phyloP scores from a whole-genome alignment of 2,888 invertebrate species.

The Nymphalis c-album region DNA sequence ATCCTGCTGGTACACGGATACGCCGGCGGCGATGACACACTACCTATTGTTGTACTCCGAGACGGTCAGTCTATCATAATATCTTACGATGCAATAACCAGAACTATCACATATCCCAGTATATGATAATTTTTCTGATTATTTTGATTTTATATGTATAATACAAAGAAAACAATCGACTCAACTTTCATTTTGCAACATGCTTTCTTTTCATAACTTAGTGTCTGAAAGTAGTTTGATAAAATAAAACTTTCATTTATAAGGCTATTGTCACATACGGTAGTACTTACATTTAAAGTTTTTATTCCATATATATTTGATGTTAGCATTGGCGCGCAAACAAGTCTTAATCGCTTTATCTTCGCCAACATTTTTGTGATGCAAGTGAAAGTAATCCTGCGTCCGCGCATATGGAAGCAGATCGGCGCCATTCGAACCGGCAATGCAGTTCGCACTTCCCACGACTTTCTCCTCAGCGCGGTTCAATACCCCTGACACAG shows the following conservation, averaged over 20 bases:
- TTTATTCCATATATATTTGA: not conserved
- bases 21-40: constrained; percentile 87
- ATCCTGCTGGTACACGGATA: constrained; percentile 88
- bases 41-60: constrained; percentile 87
- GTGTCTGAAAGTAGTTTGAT: too few relatives aligned
- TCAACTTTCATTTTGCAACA: too few relatives aligned
- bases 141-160: too few relatives aligned
- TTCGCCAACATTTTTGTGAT: constrained; percentile 17
- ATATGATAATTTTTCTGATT: too few relatives aligned
- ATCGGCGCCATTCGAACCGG: constrained; percentile 21
- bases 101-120: too few relatives aligned
- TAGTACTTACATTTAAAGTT: not conserved
- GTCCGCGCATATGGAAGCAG: constrained; percentile 11
- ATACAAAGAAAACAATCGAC: too few relatives aligned
- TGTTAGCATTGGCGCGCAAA: not conserved
- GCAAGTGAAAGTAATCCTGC: constrained; percentile 32
- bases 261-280: not conserved
- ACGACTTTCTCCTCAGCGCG: constrained; percentile 50
- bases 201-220: too few relatives aligned
- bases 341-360: not conserved
- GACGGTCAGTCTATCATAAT: constrained; percentile 79
- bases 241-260: too few relatives aligned
- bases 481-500: constrained; percentile 28
- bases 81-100: too few relatives aligned
- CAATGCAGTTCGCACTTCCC: constrained; percentile 42